Percentiles rank a stretch among this genome's conserved stretches.
Evolutionary conservation across 2,113 vertebrate species (phyloP).

Genomic region (Genyomyrus donnyi): DNA sequence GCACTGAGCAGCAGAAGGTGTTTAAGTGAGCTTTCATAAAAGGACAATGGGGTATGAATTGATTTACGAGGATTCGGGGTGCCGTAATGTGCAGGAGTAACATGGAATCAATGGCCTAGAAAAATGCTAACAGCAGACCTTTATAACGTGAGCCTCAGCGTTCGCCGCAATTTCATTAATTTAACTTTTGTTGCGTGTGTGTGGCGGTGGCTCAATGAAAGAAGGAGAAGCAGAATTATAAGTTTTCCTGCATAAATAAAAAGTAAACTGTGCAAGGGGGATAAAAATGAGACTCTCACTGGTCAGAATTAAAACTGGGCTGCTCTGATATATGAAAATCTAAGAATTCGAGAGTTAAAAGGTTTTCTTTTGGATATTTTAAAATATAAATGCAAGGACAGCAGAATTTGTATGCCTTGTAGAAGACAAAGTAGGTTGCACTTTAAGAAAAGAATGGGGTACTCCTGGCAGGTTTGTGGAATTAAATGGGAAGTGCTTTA

Average conservation of each 20-base stretch:
- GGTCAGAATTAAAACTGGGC: not conserved
- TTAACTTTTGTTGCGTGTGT: constrained; percentile 36
- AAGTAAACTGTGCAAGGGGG: not conserved
- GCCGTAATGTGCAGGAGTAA: constrained; percentile 70
- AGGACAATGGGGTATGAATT: constrained; percentile 66
- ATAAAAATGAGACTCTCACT: not conserved
- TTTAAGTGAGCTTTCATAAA: constrained; percentile 55
- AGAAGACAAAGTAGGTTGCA: not conserved
- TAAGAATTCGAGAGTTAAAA: not conserved
- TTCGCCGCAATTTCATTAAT: constrained; percentile 67
- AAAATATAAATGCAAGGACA: not conserved
- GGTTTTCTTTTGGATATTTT: not conserved
- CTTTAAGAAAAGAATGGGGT: not conserved
- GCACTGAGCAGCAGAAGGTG: constrained; percentile 52
- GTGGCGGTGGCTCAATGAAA: constrained; percentile 31
- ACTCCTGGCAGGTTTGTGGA: constrained; percentile 20
- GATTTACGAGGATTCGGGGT: constrained; percentile 68
- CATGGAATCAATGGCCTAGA: constrained; percentile 75
- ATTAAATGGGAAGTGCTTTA: constrained; percentile 25
- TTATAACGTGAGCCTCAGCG: constrained; percentile 64
- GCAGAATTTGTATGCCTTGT: not conserved
- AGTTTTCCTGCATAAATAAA: not conserved
- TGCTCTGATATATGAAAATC: not conserved
- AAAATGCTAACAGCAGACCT: constrained; percentile 76
- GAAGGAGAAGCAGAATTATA: not conserved